Evolutionary conservation across 2,113 vertebrate species (phyloP), one percentile per base, ranked within the genome.

Genomic region (Eretmodus cyanostictus): DNA sequence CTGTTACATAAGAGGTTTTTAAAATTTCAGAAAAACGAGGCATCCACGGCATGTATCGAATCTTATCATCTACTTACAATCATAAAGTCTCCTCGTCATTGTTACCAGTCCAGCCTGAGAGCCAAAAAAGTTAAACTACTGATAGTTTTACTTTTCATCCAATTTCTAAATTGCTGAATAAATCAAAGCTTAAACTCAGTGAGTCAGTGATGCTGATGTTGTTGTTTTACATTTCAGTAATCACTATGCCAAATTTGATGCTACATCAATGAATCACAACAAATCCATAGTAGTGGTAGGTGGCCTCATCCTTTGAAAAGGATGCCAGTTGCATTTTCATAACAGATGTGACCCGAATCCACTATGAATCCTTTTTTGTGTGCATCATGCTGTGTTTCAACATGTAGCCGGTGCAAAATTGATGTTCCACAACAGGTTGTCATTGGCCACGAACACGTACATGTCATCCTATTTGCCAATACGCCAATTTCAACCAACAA

Each of bases 381-480:
- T 45, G 8, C 0, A 6, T 73, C 0, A 73, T 45, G 2, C 38
- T 73, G n/a, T 45, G 0, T 45, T 2, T 38, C 10, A 38, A 47
- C 22, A 73, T 45, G 40, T 45, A 47, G 40, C 5, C 68, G 2
- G 8, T 45, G 14, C 13, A 73, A 11, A 73, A 73, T 27, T 17
- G 0, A 68, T 68, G 63, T 66, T 66, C 10, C 1, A 1, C 10
- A 22, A 38, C 34, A 68, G 63, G 36, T 68, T 14, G 22, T 42
- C 3, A 71, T 42, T 71, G 66, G 38, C 38, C 5, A 71, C 8
- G 0, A 24, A 42, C 68, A 45, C 4, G 8, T 27, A 27, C 24
- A 2, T 5, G 13, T 45, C 4, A 45, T 45, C 5, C 6, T 71
- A 42, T 71, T 71, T 42, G 5, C 38, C 38, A 71, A 3, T 17